Evolutionary conservation across 53 echinoderm and acorn worm genomes (phyloP).

Genomic region (Paracentrotus lividus): DNA sequence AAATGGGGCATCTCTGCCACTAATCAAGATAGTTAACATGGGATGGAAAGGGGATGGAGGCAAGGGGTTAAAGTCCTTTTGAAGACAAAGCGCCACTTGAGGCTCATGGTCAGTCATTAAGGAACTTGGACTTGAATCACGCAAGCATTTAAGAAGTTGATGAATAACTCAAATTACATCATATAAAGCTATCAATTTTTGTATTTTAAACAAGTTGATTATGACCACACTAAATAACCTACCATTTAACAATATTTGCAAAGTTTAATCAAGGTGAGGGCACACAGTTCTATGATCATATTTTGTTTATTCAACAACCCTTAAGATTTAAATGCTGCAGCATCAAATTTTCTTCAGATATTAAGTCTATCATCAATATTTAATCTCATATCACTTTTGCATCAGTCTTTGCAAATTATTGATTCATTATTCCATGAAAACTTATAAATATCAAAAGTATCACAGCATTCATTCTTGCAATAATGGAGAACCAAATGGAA

Average conservation of each 20-base stretch:
- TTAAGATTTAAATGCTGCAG: no score
- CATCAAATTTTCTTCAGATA: neutral
- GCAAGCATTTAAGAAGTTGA: neutral
- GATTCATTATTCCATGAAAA: neutral
- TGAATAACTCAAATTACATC: slow-evolving; percentile 10
- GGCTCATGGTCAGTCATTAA: slow-evolving; percentile 31
- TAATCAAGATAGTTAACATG: slow-evolving; percentile 30
- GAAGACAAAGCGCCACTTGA: neutral
- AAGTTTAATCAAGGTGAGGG: neutral
- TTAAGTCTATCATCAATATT: neutral
- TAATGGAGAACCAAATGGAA: neutral
- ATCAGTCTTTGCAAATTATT: neutral
- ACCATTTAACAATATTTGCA: neutral
- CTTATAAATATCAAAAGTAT: neutral
- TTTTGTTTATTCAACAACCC: neutral
- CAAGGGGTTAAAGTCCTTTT: slow-evolving; percentile 52
- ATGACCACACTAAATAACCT: neutral
- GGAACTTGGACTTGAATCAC: slow-evolving; percentile 8
- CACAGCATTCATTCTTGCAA: neutral
- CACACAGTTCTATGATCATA: neutral
- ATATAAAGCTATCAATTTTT: neutral
- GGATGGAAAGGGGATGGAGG: neutral
- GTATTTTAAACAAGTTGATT: neutral
- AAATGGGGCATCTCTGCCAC: slow-evolving; percentile 38
- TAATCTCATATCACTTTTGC: neutral